Base-by-base conservation (phyloP, 2,113 vertebrate genomes). In the Muntiacus reevesi region DNA sequence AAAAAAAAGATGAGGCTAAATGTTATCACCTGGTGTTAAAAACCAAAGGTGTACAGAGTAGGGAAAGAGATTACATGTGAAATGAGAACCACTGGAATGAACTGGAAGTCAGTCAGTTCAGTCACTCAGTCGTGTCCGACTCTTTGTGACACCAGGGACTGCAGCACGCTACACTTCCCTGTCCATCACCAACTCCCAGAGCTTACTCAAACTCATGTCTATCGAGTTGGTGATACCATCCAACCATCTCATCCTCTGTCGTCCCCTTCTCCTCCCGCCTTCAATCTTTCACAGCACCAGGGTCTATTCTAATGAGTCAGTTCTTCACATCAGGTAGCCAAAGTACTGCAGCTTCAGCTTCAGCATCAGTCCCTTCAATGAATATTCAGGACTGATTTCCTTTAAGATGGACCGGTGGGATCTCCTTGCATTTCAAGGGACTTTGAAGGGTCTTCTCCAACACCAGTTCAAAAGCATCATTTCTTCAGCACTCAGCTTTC, bases 41-140 rank as follows among this genome's bases (percentile, higher is more conserved):
- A 90, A 57, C 47, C 55, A 47, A 76, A 87, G n/a, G 55, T 33
- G 40, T 27, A 40, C 0, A 11, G 27, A 50, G 5, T 1, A 40
- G 30, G 4, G 52, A 25, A 47, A 64, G 1, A 6, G 78, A 8
- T 50, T 91, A 12, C 0, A 17, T 3, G 33, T 50, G 0, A 9
- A 74, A 16, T 3, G 5, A 78, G 6, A 59, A 60, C 27, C 27
- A 74, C 36, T 30, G n/a, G 59, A 40, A 21, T 15, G 33, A 54
- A 40, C 12, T 0, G 1, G 19, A 86, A 86, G 30, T 74, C 67
- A 40, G 67, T 71, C 2, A 71, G 67, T 74, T 74, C 10, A 74
- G n/a, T 74, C 67, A 74, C 10, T 74, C n/a, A 74, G n/a, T 74
- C 47, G 1, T 74, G 67, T 74, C 67, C 2, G 2, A 40, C 10